Percentiles rank a stretch among this genome's conserved stretches.
These are phyloP conservation scores for Nettapus auritus DNA, from an alignment of 2,113 vertebrate species.

Conservation along the genomic window DNA sequence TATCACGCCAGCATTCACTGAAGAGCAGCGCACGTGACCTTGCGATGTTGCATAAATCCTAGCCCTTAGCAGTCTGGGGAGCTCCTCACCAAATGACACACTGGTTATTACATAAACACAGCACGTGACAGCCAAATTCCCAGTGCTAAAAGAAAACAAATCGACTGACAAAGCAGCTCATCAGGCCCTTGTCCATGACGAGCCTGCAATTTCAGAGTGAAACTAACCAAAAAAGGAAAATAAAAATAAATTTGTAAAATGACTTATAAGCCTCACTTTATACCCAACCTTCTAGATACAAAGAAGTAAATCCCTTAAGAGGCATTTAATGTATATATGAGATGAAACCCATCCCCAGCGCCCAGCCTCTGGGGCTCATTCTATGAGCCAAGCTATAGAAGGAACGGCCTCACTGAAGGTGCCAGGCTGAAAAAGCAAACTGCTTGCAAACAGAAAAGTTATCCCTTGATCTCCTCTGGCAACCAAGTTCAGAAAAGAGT, in stretches of 20 bases:
- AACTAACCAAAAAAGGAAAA: background rate
- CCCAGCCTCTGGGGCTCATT: background rate
- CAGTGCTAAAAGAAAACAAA: constrained; percentile 4
- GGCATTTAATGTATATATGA: background rate
- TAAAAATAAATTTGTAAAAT: background rate
- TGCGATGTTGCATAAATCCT: background rate
- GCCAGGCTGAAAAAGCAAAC: background rate
- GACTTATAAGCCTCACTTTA: background rate
- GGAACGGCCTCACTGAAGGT: background rate
- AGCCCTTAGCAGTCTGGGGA: background rate
- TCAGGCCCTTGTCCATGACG: background rate
- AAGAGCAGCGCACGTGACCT: fast-evolving
- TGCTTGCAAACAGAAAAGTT: background rate
- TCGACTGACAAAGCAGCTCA: constrained; percentile 12
- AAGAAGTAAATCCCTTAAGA: background rate
- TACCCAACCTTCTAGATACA: background rate
- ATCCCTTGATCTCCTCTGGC: background rate
- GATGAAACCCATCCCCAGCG: background rate
- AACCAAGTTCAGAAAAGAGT: background rate
- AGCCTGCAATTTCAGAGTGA: background rate
- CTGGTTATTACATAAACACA: constrained; percentile 3
- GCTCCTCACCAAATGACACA: background rate
- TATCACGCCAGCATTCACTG: background rate
- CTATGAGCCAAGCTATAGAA: background rate
- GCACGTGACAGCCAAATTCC: constrained; percentile 2